These are phyloP conservation scores for Pimpla rufipes DNA, from an alignment of 2,888 invertebrate species.

Conservation along the genomic window DNA sequence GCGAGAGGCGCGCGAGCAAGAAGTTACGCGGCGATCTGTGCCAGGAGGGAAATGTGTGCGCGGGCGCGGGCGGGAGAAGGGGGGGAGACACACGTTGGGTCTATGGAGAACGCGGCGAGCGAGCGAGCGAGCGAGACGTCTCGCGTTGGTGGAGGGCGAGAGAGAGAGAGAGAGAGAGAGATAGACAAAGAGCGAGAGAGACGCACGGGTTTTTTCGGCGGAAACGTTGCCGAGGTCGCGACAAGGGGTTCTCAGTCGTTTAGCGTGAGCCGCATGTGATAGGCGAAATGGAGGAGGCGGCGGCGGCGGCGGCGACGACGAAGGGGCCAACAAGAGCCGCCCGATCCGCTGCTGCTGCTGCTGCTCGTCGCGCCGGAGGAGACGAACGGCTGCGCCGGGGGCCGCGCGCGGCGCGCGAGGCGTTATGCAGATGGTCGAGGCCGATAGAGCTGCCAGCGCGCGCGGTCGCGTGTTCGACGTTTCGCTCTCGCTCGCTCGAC, in stretches of 20 bases:
- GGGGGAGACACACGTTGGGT: conserved; percentile 62
- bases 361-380: conserved; percentile 32
- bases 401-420: conserved; percentile 55
- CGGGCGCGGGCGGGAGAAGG: conserved; percentile 2
- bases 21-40: conserved; percentile 33
- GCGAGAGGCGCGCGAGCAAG: too few species aligned
- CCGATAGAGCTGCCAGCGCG: conserved; percentile 65
- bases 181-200: conserved; percentile 60
- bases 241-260: conserved; percentile 71
- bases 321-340: conserved; percentile 56
- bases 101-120: conserved; percentile 58
- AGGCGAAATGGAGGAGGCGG: conserved; percentile 52
- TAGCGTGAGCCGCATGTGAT: conserved; percentile 50
- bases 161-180: conserved; percentile 49
- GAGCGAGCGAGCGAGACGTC: conserved; percentile 52
- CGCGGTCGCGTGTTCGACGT: conserved; percentile 63
- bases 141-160: too few species aligned
- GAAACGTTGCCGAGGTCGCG: conserved; percentile 81
- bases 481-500: conserved; percentile 16
- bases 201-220: conserved; percentile 75
- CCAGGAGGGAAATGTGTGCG: conserved; percentile 46
- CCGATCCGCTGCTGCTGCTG: conserved; percentile 35
- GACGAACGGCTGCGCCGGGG: conserved; percentile 64
- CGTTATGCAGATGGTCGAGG: conserved; percentile 69
- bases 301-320: conserved; percentile 28